A percentile compares a stretch with the other conserved stretches of the same genome.
phyloP scores from a whole-genome alignment of 2,888 invertebrate genomes.

The Tridacna gigas region DNA sequence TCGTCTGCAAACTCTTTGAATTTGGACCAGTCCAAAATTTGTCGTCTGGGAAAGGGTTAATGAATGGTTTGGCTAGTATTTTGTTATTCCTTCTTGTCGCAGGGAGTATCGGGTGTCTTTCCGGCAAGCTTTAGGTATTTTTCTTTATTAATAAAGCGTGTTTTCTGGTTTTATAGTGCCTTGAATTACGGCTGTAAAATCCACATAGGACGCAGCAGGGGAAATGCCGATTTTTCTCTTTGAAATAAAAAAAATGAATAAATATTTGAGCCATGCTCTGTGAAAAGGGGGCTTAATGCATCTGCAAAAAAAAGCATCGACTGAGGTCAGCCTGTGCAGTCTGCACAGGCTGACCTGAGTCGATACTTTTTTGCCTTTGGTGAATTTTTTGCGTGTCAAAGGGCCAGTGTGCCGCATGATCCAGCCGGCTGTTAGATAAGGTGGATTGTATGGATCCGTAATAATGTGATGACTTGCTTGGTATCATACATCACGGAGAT shows the following conservation, averaged over 20 bases:
- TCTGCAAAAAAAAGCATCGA: neutral
- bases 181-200: conserved; percentile 1
- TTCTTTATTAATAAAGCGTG: conserved; percentile 8
- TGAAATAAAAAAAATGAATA: neutral
- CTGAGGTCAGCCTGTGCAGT: neutral
- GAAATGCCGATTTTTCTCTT: neutral
- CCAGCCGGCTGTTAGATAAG: no score
- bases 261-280: neutral
- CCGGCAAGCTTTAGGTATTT: neutral
- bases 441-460: no score
- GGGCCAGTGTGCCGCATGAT: no score
- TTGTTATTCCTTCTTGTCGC: neutral
- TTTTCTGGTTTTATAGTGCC: neutral
- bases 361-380: neutral
- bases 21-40: no score
- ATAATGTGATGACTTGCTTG: no score
- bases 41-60: no score
- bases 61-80: no score
- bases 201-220: neutral
- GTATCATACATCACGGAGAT: no score
- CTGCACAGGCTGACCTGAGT: neutral
- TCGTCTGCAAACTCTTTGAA: no score
- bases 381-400: neutral
- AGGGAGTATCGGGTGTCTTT: neutral
- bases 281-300: neutral